These are phyloP conservation scores for Argyresthia albistria DNA, from an alignment of 2,888 invertebrate genomes.

Conservation along the genomic window DNA sequence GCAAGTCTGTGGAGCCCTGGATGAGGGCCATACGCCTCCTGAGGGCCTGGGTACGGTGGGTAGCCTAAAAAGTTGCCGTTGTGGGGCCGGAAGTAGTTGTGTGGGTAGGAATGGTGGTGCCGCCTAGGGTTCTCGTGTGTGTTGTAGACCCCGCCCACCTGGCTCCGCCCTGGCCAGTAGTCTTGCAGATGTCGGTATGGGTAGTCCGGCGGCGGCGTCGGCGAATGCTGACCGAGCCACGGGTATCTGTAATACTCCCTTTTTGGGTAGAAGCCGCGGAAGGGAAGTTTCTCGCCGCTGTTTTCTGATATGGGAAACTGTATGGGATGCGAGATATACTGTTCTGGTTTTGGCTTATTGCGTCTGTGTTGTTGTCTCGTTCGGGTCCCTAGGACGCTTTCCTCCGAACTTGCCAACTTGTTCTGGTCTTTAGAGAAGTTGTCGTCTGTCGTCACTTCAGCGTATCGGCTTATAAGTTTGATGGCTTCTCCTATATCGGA, in stretches of 20 bases:
- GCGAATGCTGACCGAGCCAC: slow-evolving; percentile 51
- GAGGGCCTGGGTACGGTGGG: slow-evolving; percentile 29
- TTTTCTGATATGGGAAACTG: slow-evolving; percentile 14
- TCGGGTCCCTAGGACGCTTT: slow-evolving; percentile 52
- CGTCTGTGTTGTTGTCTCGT: slow-evolving; percentile 59
- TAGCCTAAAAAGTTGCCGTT: slow-evolving; percentile 14
- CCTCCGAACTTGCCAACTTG: slow-evolving; percentile 38
- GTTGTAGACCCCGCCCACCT: slow-evolving; percentile 51
- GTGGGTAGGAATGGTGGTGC: slow-evolving; percentile 57
- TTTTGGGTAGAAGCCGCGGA: slow-evolving; percentile 23
- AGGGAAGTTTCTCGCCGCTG: slow-evolving; percentile 10
- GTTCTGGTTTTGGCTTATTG: slow-evolving; percentile 39
- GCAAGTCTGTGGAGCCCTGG: slow-evolving; percentile 17
- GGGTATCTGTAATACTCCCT: slow-evolving; percentile 51
- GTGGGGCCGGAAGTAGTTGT: slow-evolving; percentile 42
- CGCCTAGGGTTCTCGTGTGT: slow-evolving; percentile 49
- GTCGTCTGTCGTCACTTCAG: slow-evolving; percentile 64
- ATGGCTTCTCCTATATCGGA: slow-evolving; percentile 64
- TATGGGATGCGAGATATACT: slow-evolving; percentile 14
- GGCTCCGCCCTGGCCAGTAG: slow-evolving; percentile 55
- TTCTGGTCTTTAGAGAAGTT: slow-evolving; percentile 54
- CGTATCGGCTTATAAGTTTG: slow-evolving; percentile 61
- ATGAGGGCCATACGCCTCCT: slow-evolving; percentile 34
- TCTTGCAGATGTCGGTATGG: slow-evolving; percentile 61
- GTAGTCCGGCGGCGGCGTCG: slow-evolving; percentile 48